Percentiles rank a stretch among this genome's conserved stretches.
Conservation (phyloP, 1,140 invertebrate genomes). For the Cyclargus thomasi region DNA sequence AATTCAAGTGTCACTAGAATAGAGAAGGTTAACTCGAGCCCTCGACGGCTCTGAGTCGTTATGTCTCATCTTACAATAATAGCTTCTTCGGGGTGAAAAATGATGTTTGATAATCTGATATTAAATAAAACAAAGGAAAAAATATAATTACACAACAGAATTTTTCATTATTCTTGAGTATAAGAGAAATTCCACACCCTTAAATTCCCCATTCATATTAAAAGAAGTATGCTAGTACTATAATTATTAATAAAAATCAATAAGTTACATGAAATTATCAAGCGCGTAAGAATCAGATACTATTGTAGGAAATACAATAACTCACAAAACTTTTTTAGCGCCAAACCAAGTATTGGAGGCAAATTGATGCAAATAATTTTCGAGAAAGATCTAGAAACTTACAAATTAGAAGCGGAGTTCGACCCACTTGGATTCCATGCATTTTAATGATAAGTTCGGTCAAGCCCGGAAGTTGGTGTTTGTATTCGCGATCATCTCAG, state of each 20-base stretch:
- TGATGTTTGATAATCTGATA: neutral
- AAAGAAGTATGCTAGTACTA: too few species aligned
- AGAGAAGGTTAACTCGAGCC: neutral
- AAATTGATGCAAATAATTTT: neutral
- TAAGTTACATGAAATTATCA: too few species aligned
- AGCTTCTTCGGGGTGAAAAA: neutral
- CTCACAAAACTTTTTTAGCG: too few species aligned
- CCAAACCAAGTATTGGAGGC: too few species aligned
- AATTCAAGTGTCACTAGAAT: neutral
- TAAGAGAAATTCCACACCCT: too few species aligned
- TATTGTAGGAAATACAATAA: neutral
- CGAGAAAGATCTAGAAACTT: neutral
- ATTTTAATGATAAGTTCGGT: constrained; percentile 15
- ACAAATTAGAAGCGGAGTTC: neutral
- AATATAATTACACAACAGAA: too few species aligned
- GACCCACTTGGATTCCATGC: constrained; percentile 11
- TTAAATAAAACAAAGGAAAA: too few species aligned
- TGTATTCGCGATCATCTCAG: constrained; percentile 5
- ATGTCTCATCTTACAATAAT: neutral
- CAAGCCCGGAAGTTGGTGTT: neutral
- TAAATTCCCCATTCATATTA: too few species aligned
- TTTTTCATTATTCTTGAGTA: too few species aligned
- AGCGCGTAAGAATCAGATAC: too few species aligned
- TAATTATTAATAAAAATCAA: too few species aligned
- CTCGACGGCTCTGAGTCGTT: neutral